Conservation (phyloP, 2,888 invertebrate species). For the Osedax fenrisi region DNA sequence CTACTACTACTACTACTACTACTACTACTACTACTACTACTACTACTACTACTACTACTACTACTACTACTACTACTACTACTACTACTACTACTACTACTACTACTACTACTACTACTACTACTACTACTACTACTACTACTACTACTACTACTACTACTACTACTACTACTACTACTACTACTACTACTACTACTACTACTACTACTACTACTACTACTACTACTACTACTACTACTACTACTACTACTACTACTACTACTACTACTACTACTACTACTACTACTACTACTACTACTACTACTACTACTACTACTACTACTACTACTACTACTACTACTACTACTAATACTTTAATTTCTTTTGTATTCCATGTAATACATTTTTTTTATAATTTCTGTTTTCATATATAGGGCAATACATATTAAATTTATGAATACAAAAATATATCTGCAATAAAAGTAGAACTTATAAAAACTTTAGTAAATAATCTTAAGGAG, state of each 20-base stretch:
- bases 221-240: slow-evolving; percentile 5
- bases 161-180: slow-evolving; percentile 9
- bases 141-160: slow-evolving; percentile 13
- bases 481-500: no score
- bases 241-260: slow-evolving; percentile 13
- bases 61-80: background rate
- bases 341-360: slow-evolving; percentile 3
- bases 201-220: slow-evolving; percentile 5
- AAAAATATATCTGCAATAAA: no score
- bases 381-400: no score
- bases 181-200: slow-evolving; percentile 14
- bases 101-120: background rate
- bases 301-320: slow-evolving; percentile 16
- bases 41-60: background rate
- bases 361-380: no score
- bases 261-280: background rate
- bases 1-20: background rate
- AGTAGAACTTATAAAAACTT: no score
- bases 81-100: slow-evolving; percentile 3
- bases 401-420: no score
- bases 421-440: no score
- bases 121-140: background rate
- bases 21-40: slow-evolving; percentile 1
- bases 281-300: slow-evolving; percentile 9
- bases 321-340: slow-evolving; percentile 5